Evolutionary conservation across 2,797 vertebrate genomes (phyloP).

Genomic region (Argentina silus): DNA sequence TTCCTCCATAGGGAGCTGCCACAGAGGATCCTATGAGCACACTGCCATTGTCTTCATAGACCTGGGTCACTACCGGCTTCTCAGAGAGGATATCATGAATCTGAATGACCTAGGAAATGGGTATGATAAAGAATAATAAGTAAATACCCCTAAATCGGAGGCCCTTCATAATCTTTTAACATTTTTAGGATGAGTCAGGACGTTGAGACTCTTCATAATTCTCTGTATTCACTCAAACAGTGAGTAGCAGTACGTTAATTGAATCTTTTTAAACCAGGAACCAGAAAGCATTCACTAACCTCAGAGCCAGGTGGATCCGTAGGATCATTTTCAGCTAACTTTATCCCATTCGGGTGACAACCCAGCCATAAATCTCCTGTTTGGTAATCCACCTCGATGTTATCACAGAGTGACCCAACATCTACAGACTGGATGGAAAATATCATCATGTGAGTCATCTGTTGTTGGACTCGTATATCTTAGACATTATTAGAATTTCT

Average conservation of each 20-base stretch:
- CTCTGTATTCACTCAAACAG: no score
- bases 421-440: slow-evolving; percentile 67
- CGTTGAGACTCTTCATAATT: no score
- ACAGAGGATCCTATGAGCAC: slow-evolving; percentile 86
- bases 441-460: neutral
- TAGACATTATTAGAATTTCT: neutral
- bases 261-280: no score
- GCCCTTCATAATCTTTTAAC: neutral
- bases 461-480: neutral
- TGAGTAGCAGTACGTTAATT: no score
- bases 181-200: no score
- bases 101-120: slow-evolving; percentile 46
- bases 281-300: slow-evolving; percentile 61
- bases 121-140: neutral
- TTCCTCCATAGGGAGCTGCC: slow-evolving; percentile 75
- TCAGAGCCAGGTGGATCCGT: slow-evolving; percentile 81
- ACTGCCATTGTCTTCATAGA: slow-evolving; percentile 83
- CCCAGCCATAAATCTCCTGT: slow-evolving; percentile 84
- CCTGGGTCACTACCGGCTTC: slow-evolving; percentile 48
- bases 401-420: slow-evolving; percentile 80
- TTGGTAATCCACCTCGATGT: slow-evolving; percentile 78
- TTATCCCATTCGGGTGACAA: slow-evolving; percentile 79
- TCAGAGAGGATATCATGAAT: slow-evolving; percentile 58
- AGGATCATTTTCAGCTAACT: slow-evolving; percentile 64
- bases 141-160: neutral